These are phyloP conservation scores for Cinclus cinclus DNA, from an alignment of 2,113 vertebrate genomes.

Conservation along the genomic window DNA sequence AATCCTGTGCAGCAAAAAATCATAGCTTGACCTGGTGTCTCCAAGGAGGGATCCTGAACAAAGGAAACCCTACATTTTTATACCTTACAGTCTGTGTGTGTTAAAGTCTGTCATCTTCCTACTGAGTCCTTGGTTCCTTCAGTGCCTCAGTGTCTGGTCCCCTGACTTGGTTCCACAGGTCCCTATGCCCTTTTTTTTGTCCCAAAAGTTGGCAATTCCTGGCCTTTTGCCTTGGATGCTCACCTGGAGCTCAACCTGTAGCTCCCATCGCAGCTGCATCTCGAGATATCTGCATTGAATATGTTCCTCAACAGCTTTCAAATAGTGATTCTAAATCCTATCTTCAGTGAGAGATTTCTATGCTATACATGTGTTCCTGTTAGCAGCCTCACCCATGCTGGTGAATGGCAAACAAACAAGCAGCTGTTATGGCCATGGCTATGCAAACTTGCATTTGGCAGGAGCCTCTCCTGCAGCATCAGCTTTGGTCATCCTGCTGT, in stretches of 20 bases:
- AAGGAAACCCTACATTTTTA: not conserved
- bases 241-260: not conserved
- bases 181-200: not conserved
- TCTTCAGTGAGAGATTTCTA: not conserved
- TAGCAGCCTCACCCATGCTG: not conserved
- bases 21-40: not conserved
- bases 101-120: not conserved
- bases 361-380: not conserved
- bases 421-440: not conserved
- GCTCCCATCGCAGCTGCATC: not conserved
- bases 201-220: not conserved
- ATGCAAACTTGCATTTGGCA: not conserved
- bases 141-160: not conserved
- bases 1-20: not conserved
- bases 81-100: not conserved
- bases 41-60: not conserved
- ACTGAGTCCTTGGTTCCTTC: accelerated
- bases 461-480: not conserved
- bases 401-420: not conserved
- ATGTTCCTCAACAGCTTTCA: not conserved
- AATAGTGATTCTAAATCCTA: not conserved
- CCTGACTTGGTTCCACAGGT: not conserved
- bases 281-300: accelerated
- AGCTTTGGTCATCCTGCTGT: not conserved
- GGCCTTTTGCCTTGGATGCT: accelerated